Conservation (phyloP, 2,888 invertebrate species). For the Arctia plantaginis region DNA sequence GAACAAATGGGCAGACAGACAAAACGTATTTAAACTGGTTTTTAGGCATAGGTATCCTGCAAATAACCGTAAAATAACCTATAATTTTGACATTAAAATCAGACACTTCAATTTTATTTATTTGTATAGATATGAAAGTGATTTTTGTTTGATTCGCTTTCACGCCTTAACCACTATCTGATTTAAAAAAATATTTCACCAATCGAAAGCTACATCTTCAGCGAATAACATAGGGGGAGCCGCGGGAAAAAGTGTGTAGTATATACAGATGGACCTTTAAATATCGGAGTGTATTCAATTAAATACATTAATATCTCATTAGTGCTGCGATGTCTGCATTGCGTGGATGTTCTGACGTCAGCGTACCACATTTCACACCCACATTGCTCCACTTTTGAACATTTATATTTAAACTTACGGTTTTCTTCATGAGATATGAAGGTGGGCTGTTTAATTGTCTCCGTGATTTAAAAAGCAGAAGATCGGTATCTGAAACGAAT, state of each 20-base stretch:
- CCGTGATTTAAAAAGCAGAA: neutral
- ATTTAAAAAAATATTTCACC: too few relatives aligned
- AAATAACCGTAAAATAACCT: too few relatives aligned
- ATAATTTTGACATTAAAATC: too few relatives aligned
- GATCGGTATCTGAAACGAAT: neutral
- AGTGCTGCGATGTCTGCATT: slow-evolving; percentile 8
- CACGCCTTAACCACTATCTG: too few relatives aligned
- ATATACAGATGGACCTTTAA: neutral
- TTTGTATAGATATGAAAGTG: too few relatives aligned
- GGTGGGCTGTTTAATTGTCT: neutral
- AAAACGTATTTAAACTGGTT: too few relatives aligned
- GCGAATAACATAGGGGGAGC: too few relatives aligned
- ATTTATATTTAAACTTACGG: slow-evolving; percentile 4
- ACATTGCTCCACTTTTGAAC: slow-evolving; percentile 10
- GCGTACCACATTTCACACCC: slow-evolving; percentile 11
- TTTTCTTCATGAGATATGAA: neutral
- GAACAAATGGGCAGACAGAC: too few relatives aligned
- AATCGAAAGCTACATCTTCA: too few relatives aligned
- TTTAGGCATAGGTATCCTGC: too few relatives aligned
- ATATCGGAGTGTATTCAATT: neutral
- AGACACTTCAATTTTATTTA: too few relatives aligned
- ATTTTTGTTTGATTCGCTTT: too few relatives aligned
- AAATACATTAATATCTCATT: slow-evolving; percentile 22
- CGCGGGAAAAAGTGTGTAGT: neutral
- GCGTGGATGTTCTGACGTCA: slow-evolving; percentile 13